These are phyloP conservation scores for Deroplatys truncata DNA, from an alignment of 2,888 invertebrate genomes.

Conservation along the genomic window DNA sequence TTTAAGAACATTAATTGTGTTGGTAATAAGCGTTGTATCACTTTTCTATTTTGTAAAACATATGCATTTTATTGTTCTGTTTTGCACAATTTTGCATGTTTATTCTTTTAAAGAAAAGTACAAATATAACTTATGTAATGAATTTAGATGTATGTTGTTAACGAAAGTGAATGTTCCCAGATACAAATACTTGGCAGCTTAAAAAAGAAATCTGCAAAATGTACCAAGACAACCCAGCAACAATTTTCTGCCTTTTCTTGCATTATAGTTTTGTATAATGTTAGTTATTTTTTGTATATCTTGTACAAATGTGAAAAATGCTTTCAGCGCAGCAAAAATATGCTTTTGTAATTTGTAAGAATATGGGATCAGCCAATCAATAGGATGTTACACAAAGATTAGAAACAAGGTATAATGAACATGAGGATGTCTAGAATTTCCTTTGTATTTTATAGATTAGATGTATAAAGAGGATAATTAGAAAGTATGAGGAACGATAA, in stretches of 20 bases:
- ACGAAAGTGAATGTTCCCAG: neutral
- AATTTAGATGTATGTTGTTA: neutral
- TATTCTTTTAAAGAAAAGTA: slow-evolving; percentile 92
- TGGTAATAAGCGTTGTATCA: neutral
- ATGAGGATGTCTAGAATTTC: too few relatives aligned
- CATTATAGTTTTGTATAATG: neutral
- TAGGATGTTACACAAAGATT: too few relatives aligned
- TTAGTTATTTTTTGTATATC: neutral
- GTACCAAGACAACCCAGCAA: too few relatives aligned
- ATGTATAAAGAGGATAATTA: too few relatives aligned
- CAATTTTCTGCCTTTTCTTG: neutral
- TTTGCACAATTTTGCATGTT: slow-evolving; percentile 80
- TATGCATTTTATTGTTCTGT: slow-evolving; percentile 47
- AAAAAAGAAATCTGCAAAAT: neutral
- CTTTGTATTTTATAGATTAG: too few relatives aligned
- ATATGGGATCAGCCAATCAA: neutral
- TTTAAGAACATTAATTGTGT: neutral
- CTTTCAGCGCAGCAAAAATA: neutral
- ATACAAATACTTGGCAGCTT: neutral
- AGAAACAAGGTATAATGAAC: too few relatives aligned
- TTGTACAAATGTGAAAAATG: too few relatives aligned
- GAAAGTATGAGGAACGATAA: too few relatives aligned
- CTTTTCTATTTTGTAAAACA: neutral
- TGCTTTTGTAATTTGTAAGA: neutral
- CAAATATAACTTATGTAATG: slow-evolving; percentile 26